Percentiles rank a stretch among this genome's conserved stretches.
Evolutionary conservation across 2,888 invertebrate species (phyloP).

Genomic region (Drosophila prostipennis): DNA sequence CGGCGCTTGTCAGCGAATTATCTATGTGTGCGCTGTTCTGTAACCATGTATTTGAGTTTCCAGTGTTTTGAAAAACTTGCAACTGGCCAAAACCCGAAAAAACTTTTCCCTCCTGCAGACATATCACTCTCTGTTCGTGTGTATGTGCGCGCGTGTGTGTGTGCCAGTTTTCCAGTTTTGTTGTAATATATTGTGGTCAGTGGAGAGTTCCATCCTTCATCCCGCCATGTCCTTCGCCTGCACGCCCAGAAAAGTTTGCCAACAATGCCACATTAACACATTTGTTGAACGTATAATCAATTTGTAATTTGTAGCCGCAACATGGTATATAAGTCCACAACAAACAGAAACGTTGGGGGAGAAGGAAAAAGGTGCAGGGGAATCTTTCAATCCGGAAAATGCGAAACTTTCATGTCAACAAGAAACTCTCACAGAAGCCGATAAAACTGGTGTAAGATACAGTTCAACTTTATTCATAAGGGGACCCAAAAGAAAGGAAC

Average conservation of each 20-base stretch:
- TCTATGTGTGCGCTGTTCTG: constrained; percentile 52
- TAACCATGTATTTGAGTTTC: constrained; percentile 35
- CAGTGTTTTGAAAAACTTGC: constrained; percentile 60
- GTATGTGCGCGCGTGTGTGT: constrained; percentile 26
- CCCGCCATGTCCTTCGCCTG: constrained; percentile 6
- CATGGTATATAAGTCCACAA: constrained; percentile 68
- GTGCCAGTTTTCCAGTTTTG: constrained; percentile 37
- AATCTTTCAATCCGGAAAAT: constrained; percentile 40
- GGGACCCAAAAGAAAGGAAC: constrained; percentile 7
- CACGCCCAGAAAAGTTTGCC: constrained; percentile 63
- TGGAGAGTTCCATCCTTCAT: constrained; percentile 39
- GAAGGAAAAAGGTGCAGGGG: constrained; percentile 35
- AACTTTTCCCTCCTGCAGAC: constrained; percentile 66
- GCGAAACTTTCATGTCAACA: constrained; percentile 73
- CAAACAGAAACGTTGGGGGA: constrained; percentile 34
- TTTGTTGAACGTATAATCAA: constrained; percentile 81
- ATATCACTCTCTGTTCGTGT: constrained; percentile 57
- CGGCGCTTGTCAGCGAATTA: constrained; percentile 71
- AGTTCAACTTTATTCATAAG: constrained; percentile 43
- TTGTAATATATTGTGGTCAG: constrained; percentile 76
- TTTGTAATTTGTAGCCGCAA: constrained; percentile 80
- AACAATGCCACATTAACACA: constrained; percentile 81
- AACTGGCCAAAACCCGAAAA: constrained; percentile 49
- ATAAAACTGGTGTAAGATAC: not conserved
- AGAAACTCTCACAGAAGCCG: constrained; percentile 49